Percentiles rank a stretch among this genome's conserved stretches.
Evolutionary conservation across 2,888 invertebrate genomes (phyloP).

Genomic region (Lasioglossum zephyrum): DNA sequence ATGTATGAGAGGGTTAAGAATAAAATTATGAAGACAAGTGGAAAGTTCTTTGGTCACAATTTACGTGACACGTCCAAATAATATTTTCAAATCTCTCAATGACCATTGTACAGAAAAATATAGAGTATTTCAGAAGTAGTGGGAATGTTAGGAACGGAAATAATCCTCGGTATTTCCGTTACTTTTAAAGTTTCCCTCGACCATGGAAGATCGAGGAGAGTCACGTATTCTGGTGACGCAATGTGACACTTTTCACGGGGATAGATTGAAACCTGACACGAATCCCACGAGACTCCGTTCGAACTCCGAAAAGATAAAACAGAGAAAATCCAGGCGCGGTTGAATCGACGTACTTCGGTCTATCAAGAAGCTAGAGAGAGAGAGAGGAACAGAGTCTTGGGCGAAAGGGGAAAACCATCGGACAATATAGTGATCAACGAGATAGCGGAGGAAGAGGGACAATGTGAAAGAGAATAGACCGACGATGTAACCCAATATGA

Average conservation of each 20-base stretch:
- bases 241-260: conserved; percentile 33
- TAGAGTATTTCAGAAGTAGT: not conserved
- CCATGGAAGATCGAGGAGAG: conserved; percentile 1
- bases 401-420: not conserved
- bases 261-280: conserved; percentile 57
- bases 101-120: not conserved
- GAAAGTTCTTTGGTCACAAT: too few relatives aligned
- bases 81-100: not conserved
- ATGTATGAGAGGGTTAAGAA: too few relatives aligned
- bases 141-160: not conserved
- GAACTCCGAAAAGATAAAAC: not conserved
- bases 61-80: not conserved
- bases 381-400: not conserved
- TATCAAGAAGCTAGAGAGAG: not conserved
- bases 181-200: conserved; percentile 9
- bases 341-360: not conserved
- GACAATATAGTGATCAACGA: conserved; percentile 14
- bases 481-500: conserved; percentile 17
- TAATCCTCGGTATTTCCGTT: not conserved
- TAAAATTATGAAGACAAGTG: too few relatives aligned
- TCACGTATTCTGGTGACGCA: conserved; percentile 12
- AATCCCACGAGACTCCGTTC: conserved; percentile 22
- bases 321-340: not conserved
- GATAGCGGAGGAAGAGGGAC: not conserved
- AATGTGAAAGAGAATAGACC: conserved; percentile 24